phyloP scores from a whole-genome alignment of 2,797 vertebrate species.

The Gymnothorax javanicus region DNA sequence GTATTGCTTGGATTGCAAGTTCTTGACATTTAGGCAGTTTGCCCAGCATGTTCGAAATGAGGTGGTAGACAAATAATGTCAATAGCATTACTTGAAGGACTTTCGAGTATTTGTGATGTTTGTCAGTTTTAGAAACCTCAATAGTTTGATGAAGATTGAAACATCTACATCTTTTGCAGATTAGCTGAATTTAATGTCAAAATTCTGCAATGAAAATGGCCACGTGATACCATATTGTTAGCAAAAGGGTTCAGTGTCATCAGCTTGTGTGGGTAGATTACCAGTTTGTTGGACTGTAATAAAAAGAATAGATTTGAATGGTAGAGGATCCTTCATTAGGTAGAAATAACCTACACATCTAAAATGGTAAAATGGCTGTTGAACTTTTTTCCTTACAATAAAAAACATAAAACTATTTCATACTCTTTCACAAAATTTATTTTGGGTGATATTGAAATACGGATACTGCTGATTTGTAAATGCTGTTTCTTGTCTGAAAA shows the following conservation, averaged over 20 bases:
- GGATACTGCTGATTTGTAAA: constrained; percentile 35
- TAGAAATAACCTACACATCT: neutral
- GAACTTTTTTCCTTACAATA: neutral
- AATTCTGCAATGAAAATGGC: neutral
- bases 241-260: neutral
- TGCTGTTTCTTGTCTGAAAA: neutral
- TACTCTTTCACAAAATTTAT: neutral
- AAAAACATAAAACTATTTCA: neutral
- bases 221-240: neutral
- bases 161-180: neutral
- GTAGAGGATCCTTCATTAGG: neutral
- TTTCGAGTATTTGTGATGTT: neutral
- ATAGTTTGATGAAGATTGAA: neutral
- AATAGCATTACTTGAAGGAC: neutral
- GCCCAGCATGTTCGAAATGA: neutral
- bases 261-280: neutral
- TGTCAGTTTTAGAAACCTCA: neutral
- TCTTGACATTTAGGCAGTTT: neutral
- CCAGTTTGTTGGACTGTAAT: neutral
- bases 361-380: neutral
- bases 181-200: neutral
- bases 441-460: constrained; percentile 32
- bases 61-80: neutral
- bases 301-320: neutral
- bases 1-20: neutral